Conservation (phyloP, 2,113 vertebrate species). For the Castor canadensis region DNA sequence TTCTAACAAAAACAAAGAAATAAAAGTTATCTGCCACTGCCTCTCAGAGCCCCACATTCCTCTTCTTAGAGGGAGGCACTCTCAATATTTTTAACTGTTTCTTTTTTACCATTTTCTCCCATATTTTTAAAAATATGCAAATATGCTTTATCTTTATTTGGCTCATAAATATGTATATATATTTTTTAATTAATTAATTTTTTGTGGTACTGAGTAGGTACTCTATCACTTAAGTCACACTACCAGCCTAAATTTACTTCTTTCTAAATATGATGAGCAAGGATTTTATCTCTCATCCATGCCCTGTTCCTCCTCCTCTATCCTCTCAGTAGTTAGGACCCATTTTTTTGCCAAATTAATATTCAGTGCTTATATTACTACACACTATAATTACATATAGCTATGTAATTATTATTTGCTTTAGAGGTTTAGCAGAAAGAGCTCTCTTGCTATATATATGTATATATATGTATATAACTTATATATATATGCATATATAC, state of each 20-base stretch:
- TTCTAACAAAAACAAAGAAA: background rate
- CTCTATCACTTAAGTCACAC: no score
- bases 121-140: background rate
- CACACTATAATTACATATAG: background rate
- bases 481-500: no score
- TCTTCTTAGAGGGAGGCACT: background rate
- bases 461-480: no score
- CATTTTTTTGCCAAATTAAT: background rate
- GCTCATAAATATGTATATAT: no score
- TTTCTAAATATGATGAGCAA: background rate
- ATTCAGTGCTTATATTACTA: background rate
- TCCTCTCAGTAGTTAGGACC: background rate
- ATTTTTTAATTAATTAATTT: no score
- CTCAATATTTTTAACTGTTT: background rate
- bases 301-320: background rate
- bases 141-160: background rate
- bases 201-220: no score
- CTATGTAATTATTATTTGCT: background rate
- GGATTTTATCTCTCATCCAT: background rate
- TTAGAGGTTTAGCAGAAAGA: background rate
- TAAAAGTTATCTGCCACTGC: background rate
- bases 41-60: background rate
- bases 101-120: background rate
- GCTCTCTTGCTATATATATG: no score
- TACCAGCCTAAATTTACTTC: background rate